phyloP scores from a whole-genome alignment of 2,113 vertebrate species.

The Phoenicopterus ruber region DNA sequence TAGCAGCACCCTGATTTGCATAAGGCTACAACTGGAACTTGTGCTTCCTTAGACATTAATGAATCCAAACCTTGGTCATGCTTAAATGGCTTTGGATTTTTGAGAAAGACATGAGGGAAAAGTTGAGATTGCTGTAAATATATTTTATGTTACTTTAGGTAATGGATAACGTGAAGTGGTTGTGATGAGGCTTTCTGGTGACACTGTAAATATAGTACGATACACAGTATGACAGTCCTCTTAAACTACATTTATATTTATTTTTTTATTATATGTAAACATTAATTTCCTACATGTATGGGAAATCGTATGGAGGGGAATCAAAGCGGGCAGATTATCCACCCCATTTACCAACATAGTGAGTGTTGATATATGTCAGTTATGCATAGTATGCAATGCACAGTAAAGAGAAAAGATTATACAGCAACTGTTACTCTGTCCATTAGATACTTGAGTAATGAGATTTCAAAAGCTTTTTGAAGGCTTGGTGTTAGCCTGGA shows the following conservation, averaged over 20 bases:
- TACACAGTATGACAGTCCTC: background rate
- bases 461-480: constrained; percentile 26
- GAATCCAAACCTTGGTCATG: background rate
- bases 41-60: background rate
- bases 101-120: background rate
- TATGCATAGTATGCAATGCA: background rate
- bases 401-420: background rate
- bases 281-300: background rate
- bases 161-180: background rate
- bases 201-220: background rate
- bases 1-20: background rate
- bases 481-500: background rate
- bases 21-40: background rate
- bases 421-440: background rate
- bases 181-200: background rate
- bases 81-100: background rate
- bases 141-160: background rate
- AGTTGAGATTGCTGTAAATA: background rate
- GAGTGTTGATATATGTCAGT: background rate
- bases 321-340: background rate
- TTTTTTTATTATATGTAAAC: background rate
- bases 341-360: background rate
- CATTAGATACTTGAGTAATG: constrained; percentile 16
- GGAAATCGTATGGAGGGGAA: background rate
- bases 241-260: background rate